Conservation (phyloP, 2,113 vertebrate genomes). For the Ceyx cyanopectus region DNA sequence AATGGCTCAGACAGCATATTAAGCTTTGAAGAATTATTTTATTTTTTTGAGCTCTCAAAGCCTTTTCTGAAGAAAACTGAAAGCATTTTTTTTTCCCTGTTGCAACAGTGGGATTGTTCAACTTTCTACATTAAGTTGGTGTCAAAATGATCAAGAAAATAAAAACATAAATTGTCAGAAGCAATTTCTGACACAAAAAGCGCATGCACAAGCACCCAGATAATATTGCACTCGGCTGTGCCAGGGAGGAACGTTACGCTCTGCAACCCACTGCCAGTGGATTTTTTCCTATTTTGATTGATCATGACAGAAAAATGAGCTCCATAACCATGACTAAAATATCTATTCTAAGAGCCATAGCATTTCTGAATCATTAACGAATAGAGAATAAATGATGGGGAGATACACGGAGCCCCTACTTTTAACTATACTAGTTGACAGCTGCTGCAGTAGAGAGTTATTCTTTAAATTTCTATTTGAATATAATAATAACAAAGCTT, state of each 20-base stretch:
- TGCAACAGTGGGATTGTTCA: background rate
- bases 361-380: background rate
- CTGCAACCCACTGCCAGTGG: background rate
- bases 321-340: background rate
- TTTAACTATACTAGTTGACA: fast-evolving
- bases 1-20: background rate
- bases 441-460: too few relatives aligned
- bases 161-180: background rate
- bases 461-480: background rate
- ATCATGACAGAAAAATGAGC: background rate
- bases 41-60: background rate
- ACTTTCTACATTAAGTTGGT: background rate
- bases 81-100: background rate
- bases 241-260: background rate
- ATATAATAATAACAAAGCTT: background rate
- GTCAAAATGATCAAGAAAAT: slow-evolving; percentile 6
- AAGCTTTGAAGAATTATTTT: background rate
- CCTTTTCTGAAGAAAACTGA: background rate
- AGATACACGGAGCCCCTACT: background rate
- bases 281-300: background rate
- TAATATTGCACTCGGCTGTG: background rate
- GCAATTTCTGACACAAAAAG: background rate
- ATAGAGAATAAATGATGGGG: background rate
- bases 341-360: background rate
- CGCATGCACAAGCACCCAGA: background rate